Evolutionary conservation across 2,113 vertebrate genomes (phyloP), one percentile per base, ranked within the genome.

Genomic region (Tragelaphus buxtoni): DNA sequence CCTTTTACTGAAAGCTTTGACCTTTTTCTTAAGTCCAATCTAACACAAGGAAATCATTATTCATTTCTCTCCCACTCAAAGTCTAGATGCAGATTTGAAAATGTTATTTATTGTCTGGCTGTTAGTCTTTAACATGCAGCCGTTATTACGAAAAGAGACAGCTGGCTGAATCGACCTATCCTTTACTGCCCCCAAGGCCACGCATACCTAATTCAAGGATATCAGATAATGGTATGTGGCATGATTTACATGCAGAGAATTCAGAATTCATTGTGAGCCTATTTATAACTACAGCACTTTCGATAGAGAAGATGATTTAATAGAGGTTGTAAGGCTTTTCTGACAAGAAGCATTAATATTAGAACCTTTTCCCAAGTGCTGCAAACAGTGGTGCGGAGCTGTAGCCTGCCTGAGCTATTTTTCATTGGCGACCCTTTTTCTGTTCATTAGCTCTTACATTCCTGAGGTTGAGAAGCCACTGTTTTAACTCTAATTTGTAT

Each of bases 181-280:
- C 88, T 98, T 98, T 92, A 97, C 55, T 16, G 0, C n/a, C 97
- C 95, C 91, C 97, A 92, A 94, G 97, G 86, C 95, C 94, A 95
- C 1, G 55, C 61, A 24, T 96, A 88, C 55, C 72, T 98, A 98
- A 98, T 97, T 98, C 96, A 98, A 94, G 95, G 97, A 96, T 96
- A 98, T 97, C 97, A 97, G 97, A 96, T 98, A 98, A 98, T 90
- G 84, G 56, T 95, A 83, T 89, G 74, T 97, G 91, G 55, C 79
- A 96, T 95, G 96, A 98, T 98, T 98, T 98, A 98, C 95, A 98
- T 95, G 91, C 80, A 89, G 88, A 96, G 95, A 98, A 98, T 96
- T 96, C 87, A 96, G 96, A 98, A 98, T 98, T 98, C 94, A 96
- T 96, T 97, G 97, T 98, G 95, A 98, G 97, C 9, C 69, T 98